A percentile compares a stretch with the other conserved stretches of the same genome.
Evolutionary conservation across 2,888 invertebrate species (phyloP).

Genomic region (Ecliptopera silaceata): DNA sequence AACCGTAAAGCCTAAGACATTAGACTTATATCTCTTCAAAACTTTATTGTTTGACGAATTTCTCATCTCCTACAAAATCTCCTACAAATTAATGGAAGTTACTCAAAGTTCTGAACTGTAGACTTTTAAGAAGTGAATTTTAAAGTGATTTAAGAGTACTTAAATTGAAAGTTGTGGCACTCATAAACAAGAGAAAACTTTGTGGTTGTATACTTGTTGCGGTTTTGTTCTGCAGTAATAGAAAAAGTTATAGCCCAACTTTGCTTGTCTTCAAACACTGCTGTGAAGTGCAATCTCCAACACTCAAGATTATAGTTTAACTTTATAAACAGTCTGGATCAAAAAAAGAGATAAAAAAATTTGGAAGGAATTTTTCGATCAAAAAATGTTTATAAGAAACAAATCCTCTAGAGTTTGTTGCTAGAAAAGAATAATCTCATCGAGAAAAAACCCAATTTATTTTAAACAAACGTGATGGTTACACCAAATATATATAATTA

Average conservation of each 20-base stretch:
- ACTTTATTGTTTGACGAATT: background rate
- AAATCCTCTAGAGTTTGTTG: too few species aligned
- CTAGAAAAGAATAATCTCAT: too few species aligned
- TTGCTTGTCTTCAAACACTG: background rate
- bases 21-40: background rate
- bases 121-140: background rate
- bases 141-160: constrained; percentile 1
- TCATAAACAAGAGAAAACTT: constrained; percentile 21
- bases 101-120: constrained; percentile 6
- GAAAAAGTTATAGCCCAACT: background rate
- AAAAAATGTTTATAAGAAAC: too few species aligned
- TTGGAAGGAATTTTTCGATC: background rate
- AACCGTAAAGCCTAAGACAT: background rate
- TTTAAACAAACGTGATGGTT: too few species aligned
- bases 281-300: background rate
- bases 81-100: background rate
- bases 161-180: constrained; percentile 21
- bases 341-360: background rate
- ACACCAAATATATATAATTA: too few species aligned
- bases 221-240: constrained; percentile 15
- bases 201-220: constrained; percentile 13
- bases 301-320: too few species aligned
- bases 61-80: background rate
- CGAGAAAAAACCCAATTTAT: too few species aligned
- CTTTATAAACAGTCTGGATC: too few species aligned